These are phyloP conservation scores for Platorchestia sp. DNA, from an alignment of 1,140 invertebrate genomes.

Conservation along the genomic window DNA sequence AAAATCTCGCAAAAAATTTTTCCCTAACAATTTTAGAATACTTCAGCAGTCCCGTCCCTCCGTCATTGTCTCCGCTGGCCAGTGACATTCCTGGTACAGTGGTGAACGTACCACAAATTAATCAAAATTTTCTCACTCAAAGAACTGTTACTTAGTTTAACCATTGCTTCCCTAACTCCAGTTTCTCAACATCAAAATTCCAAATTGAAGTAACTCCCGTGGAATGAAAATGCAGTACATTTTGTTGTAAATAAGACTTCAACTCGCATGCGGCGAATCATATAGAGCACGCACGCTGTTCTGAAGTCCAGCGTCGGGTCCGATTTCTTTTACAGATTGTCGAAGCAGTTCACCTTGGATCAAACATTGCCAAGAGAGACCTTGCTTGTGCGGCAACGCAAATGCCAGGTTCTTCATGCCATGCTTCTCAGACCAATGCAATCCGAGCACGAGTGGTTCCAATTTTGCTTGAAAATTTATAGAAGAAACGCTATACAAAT, in stretches of 20 bases:
- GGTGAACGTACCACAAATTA: neutral
- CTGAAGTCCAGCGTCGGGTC: neutral
- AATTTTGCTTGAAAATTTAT: neutral
- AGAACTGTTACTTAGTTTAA: neutral
- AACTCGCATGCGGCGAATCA: neutral
- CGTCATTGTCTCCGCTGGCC: neutral
- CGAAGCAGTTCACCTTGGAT: conserved; percentile 17
- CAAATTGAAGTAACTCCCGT: neutral
- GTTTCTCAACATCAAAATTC: neutral
- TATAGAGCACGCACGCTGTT: neutral
- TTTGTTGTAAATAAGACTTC: neutral
- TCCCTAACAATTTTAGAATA: neutral
- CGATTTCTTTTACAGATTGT: neutral
- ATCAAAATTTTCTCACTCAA: neutral
- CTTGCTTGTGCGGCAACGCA: conserved; percentile 1
- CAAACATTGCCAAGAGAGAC: neutral
- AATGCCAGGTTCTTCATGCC: neutral
- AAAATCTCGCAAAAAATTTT: neutral
- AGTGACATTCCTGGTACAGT: neutral
- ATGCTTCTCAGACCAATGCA: neutral
- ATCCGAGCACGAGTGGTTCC: neutral
- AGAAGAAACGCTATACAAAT: neutral
- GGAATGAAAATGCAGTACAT: neutral
- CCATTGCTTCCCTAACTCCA: neutral
- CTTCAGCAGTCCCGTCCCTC: too few relatives aligned